Percentiles rank a stretch among this genome's conserved stretches.
Conservation (phyloP, 1,140 invertebrate genomes). For the Bathynomus jamesi region DNA sequence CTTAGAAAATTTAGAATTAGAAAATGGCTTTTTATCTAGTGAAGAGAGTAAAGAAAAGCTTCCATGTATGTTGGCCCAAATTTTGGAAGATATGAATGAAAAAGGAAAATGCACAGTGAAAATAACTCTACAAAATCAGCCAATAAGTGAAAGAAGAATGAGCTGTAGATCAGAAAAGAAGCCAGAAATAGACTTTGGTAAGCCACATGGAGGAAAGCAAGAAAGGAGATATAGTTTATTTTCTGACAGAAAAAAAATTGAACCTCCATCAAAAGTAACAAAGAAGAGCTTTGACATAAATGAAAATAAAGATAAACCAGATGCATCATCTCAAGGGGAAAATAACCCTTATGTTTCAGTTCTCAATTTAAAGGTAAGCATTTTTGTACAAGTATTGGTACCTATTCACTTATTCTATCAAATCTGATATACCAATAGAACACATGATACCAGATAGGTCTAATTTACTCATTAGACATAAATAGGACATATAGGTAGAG, state of each 20-base stretch:
- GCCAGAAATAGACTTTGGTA: not conserved
- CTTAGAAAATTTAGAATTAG: conserved; percentile 46
- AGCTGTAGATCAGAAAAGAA: conserved; percentile 1
- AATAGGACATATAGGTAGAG: too few species aligned
- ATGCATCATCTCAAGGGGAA: conserved; percentile 9
- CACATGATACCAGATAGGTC: too few species aligned
- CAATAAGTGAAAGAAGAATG: not conserved
- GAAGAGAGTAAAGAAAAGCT: conserved; percentile 23
- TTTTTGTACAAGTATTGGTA: conserved; percentile 2
- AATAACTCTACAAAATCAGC: conserved; percentile 10
- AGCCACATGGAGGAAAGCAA: conserved; percentile 6
- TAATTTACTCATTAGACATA: too few species aligned
- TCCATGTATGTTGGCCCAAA: conserved; percentile 24
- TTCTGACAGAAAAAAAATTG: conserved; percentile 13
- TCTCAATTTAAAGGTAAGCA: conserved; percentile 10
- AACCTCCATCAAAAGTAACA: not conserved
- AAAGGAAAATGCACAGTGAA: conserved; percentile 21
- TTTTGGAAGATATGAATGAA: conserved; percentile 24
- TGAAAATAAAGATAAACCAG: conserved; percentile 16
- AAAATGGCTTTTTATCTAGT: conserved; percentile 32
- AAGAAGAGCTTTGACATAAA: not conserved
- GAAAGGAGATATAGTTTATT: conserved; percentile 19
- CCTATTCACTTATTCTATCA: too few species aligned
- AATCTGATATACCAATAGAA: too few species aligned
- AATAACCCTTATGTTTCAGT: not conserved